Base-by-base conservation (phyloP, 2,113 vertebrate species). In the Coptodon bakossiorum region DNA sequence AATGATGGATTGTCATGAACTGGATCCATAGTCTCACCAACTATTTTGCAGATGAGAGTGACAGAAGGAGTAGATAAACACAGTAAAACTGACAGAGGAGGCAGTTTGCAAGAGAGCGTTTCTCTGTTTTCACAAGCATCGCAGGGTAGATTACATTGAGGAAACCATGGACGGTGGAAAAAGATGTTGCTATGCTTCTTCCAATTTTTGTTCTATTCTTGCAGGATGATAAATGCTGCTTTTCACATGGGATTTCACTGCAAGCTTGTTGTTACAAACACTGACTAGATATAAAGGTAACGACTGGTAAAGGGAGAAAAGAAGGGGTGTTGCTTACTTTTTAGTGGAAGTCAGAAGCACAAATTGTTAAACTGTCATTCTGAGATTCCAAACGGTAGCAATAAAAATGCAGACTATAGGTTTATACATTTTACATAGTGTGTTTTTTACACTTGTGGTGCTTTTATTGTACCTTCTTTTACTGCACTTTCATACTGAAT, bases 1-100 rank as follows among this genome's bases (percentile, higher is more conserved):
- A 89, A 89, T 95, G 95, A 95, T 95, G 93, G 92, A 95, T 94
- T 80, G 93, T 90, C 87, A 90, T 90, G 88, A 91, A 88, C 14
- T 50, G 89, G 92, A 95, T 95, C 94, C 86, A 95, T 94, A 93
- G 56, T 89, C 91, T 85, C 88, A 86, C 56, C 87, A 24, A 83
- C 87, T 83, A 63, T 84, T 91, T 80, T 3, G 12, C 80, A 88
- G 56, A 91, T 91, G 90, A 85, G 82, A 85, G 81, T 91, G 92
- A 93, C 88, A 91, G 84, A 87, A 66, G 61, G 61, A 88, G 85
- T 17, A 93, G 90, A 95, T 90, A 93, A 91, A 93, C 88, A 85
- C 81, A 73, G 91, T 76, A 80, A 88, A 86, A 84, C 76, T 88
- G 91, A 92, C 87, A 80, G 56, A 86, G 73, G 56, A 87, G 88